Evolutionary conservation across 2,888 invertebrate genomes (phyloP), one percentile per base, ranked within the genome.

Genomic region (Cephonodes hylas): DNA sequence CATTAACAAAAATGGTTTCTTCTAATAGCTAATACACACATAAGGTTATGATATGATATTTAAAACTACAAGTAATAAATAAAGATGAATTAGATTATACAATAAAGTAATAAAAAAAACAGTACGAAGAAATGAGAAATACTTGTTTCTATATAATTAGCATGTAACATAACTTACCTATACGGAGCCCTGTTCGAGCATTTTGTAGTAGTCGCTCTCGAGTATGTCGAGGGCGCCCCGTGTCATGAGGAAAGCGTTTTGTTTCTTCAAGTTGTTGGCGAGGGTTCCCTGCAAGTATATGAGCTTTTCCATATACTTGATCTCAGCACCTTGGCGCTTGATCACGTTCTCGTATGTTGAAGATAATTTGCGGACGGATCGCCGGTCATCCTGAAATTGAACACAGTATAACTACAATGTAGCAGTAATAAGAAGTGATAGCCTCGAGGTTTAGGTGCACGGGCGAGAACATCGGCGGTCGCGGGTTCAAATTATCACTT

Each of bases 191-290:
- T 83, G 76, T 62, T 75, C 81, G 42, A 91, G 74, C 66, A 86
- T 83, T 3, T 83, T 77, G 18, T 73, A 76, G 62, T 89, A 91
- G 0, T 90, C 85, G 1, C 74, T 76, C 45, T 89, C 88, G 1
- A 88, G 66, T 0, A 71, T 71, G 34, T 75, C 79, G 3, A 89
- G 34, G 61, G 84, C 84, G 63, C 78, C 80, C 4, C 85, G 86
- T 42, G 87, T 76, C 0, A 71, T 65, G 22, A 90, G 62, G 60
- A 84, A 64, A 0, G 77, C 77, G 72, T 81, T 86, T 64, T 86
- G 90, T 59, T 76, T 74, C 62, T 81, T 76, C 65, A 91, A 68
- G 64, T 91, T 92, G 66, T 81, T 82, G 8, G 87, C 78, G 6
- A 91, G 71, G n/a, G 80, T 75, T 18, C 68, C 69, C 66, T 87